A percentile compares a stretch with the other conserved stretches of the same genome.
phyloP scores from a whole-genome alignment of 2,113 vertebrate species.

The Clarias gariepinus region DNA sequence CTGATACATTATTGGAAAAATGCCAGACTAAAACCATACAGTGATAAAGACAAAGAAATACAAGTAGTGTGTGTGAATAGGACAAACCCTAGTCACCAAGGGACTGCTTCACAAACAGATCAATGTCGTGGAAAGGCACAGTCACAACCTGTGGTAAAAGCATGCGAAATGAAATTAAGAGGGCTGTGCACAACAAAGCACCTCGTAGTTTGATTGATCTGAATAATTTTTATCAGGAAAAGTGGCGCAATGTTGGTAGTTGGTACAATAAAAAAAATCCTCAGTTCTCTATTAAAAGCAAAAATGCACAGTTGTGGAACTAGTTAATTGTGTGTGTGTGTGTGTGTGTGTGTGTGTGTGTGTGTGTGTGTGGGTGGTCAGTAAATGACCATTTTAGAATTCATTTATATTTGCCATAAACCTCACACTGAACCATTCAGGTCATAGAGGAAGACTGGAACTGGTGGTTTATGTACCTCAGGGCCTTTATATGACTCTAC shows the following conservation, averaged over 20 bases:
- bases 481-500: neutral
- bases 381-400: neutral
- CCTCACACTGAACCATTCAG: neutral
- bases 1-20: neutral
- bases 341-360: neutral
- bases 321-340: neutral
- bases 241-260: neutral
- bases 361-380: neutral
- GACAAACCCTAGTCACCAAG: too few relatives aligned
- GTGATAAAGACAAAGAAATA: too few relatives aligned
- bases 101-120: too few relatives aligned
- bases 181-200: neutral
- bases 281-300: neutral
- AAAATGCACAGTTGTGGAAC: neutral
- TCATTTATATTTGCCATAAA: neutral
- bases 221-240: neutral
- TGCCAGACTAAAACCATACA: neutral
- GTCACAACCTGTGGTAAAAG: too few relatives aligned
- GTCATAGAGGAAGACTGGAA: neutral
- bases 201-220: neutral
- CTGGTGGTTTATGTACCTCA: neutral
- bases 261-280: neutral
- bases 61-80: too few relatives aligned
- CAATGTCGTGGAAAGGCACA: too few relatives aligned
- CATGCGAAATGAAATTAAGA: neutral